Evolutionary conservation across 1,140 invertebrate species (phyloP), one percentile per base, ranked within the genome.

Genomic region (Ephestia elutella): DNA sequence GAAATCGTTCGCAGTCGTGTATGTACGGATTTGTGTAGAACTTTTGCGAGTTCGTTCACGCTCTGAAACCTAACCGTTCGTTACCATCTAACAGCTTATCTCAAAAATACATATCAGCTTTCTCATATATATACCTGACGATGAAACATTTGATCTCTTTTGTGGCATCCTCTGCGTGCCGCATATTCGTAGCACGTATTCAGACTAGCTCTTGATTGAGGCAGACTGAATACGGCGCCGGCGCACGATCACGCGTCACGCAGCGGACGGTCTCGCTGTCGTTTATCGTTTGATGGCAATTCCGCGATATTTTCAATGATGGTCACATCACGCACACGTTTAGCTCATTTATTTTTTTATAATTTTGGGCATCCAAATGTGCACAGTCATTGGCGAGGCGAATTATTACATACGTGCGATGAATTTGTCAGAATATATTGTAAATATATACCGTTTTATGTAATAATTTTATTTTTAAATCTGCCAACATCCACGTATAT

Each of bases 381-480:
- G 80, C 80, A 82, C 81, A 82, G 80, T 73, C 56, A 66, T 64
- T 61, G 19, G 76, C 77, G 83, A 84, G 81, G 78, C 80, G 70
- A 71, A 70, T 73, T 78, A 81, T 85, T 84, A 80, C 61, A 85
- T 84, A 72, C 85, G 82, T 86, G 81, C 76, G 73, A 80, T 25
- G 21, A 25, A 25, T 73, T 78, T 84, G 78, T 76, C 80, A 82
- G 83, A 83, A 63, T 71, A 77, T 79, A 80, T 77, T 88, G 86
- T 86, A 88, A 86, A 88, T 87, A 87, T 71, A 75, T 70, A 79
- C 75, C 69, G 66, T 80, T 82, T 87, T 83, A 82, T 85, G 75
- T 86, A 85, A 83, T 82, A 78, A 84, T 79, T 81, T 82, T 81
- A 80, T 82, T 86, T 84, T 75, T 53, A 73, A 78, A 77, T 81